Evolutionary conservation across 2,888 invertebrate genomes (phyloP).

Genomic region (Girardia tigrina): DNA sequence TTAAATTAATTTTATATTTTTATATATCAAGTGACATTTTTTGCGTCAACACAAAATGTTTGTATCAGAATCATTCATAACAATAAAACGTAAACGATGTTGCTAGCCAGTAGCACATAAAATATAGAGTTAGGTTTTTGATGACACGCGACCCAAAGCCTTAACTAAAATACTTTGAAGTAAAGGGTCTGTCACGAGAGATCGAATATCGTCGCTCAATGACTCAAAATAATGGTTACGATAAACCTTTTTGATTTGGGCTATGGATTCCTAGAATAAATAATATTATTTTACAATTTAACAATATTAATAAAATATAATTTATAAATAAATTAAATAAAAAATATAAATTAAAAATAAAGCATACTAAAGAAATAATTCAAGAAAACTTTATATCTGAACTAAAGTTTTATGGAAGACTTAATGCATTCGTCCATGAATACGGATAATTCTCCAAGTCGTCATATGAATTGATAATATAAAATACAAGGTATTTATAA

Average conservation of each 20-base stretch:
- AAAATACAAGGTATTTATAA: no score
- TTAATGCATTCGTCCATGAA: no score
- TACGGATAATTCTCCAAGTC: no score
- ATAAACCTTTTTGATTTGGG: not conserved
- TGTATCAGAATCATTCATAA: not conserved
- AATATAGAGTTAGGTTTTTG: not conserved
- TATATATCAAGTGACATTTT: no score
- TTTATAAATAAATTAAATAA: not conserved
- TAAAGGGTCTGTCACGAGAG: not conserved
- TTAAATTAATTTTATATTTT: no score
- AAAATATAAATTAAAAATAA: no score
- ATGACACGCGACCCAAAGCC: not conserved
- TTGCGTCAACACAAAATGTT: not conserved
- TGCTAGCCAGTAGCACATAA: not conserved
- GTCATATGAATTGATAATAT: no score
- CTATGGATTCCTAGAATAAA: not conserved
- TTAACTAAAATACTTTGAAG: not conserved
- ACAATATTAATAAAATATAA: not conserved
- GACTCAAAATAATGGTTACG: not conserved
- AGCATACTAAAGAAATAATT: no score
- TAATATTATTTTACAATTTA: not conserved
- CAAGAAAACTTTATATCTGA: no score
- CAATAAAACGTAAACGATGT: not conserved
- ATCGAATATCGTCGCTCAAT: not conserved
- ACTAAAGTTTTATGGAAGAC: no score